These are phyloP conservation scores for Denticeps clupeoides DNA, from an alignment of 2,797 vertebrate species.

Conservation along the genomic window DNA sequence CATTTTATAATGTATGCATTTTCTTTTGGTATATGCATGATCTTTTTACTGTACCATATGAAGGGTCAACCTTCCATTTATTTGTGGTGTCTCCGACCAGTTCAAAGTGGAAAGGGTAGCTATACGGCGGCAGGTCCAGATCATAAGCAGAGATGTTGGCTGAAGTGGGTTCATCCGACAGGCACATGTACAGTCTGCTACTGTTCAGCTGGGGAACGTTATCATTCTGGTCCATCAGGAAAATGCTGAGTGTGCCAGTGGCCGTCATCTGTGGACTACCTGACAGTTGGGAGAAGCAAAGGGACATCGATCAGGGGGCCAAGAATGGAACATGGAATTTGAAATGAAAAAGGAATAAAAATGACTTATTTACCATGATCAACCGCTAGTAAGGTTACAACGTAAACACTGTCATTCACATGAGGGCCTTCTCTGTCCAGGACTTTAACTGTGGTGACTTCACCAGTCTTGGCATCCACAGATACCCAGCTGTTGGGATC, in stretches of 20 bases:
- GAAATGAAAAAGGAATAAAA: background rate
- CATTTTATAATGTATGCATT: background rate
- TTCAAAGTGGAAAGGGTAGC: conserved; percentile 48
- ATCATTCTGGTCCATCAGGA: conserved; percentile 40
- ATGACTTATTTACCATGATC: conserved; percentile 37
- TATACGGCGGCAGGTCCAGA: conserved; percentile 34
- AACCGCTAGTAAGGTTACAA: conserved; percentile 28
- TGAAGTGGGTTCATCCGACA: conserved; percentile 13
- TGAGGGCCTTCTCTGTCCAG: conserved; percentile 40
- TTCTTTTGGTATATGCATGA: background rate
- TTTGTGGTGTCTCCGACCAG: conserved; percentile 40
- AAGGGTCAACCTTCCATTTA: conserved; percentile 44
- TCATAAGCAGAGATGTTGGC: conserved; percentile 31
- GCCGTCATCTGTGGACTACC: conserved; percentile 41
- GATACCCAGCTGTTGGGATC: conserved; percentile 37
- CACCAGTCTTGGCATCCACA: conserved; percentile 34
- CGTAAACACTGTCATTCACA: conserved; percentile 32
- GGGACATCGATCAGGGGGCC: background rate
- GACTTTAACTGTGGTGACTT: conserved; percentile 19
- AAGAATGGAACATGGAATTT: too few relatives aligned
- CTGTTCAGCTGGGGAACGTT: conserved; percentile 24
- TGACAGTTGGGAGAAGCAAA: conserved; percentile 28
- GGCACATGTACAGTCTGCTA: conserved; percentile 26
- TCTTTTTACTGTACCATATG: conserved; percentile 40
- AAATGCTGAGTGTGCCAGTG: conserved; percentile 31